Evolutionary conservation across 2,888 invertebrate species (phyloP).

Genomic region (Drosophila phalerata): DNA sequence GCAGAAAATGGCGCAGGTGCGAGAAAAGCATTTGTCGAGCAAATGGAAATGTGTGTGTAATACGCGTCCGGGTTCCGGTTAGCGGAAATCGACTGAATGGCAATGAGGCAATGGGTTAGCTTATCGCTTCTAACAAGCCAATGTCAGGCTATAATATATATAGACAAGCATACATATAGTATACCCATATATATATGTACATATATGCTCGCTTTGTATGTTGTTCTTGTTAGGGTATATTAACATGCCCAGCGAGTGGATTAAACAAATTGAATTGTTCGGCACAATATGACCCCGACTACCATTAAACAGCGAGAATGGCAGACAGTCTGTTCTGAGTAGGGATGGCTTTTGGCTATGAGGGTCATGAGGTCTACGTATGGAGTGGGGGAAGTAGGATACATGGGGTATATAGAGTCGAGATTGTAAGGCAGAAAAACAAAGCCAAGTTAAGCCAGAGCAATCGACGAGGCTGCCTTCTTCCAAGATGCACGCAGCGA

Average conservation of each 20-base stretch:
- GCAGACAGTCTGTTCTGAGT: conserved; percentile 2
- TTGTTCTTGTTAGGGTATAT: conserved; percentile 41
- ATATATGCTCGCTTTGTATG: conserved; percentile 3
- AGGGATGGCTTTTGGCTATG: neutral
- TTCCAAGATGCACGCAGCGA: conserved; percentile 36
- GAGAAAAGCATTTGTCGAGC: conserved; percentile 2
- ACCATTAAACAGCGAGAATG: conserved; percentile 52
- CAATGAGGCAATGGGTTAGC: conserved; percentile 33
- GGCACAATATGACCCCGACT: conserved; percentile 46
- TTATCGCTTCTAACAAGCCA: conserved; percentile 27
- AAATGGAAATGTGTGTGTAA: conserved; percentile 42
- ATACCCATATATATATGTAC: neutral
- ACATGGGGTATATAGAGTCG: neutral
- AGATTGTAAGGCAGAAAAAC: conserved; percentile 39
- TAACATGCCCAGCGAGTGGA: conserved; percentile 60
- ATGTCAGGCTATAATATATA: conserved; percentile 22
- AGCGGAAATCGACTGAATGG: conserved; percentile 37
- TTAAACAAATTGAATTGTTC: conserved; percentile 79
- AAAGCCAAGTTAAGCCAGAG: conserved; percentile 65
- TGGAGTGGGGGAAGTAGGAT: neutral
- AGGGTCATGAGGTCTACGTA: conserved; percentile 1
- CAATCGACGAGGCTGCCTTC: conserved; percentile 53
- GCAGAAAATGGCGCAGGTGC: conserved; percentile 21
- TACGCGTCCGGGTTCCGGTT: conserved; percentile 43
- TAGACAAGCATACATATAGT: conserved; percentile 2